Evolutionary conservation across 2,113 vertebrate species (phyloP).

Genomic region (Nettapus auritus): DNA sequence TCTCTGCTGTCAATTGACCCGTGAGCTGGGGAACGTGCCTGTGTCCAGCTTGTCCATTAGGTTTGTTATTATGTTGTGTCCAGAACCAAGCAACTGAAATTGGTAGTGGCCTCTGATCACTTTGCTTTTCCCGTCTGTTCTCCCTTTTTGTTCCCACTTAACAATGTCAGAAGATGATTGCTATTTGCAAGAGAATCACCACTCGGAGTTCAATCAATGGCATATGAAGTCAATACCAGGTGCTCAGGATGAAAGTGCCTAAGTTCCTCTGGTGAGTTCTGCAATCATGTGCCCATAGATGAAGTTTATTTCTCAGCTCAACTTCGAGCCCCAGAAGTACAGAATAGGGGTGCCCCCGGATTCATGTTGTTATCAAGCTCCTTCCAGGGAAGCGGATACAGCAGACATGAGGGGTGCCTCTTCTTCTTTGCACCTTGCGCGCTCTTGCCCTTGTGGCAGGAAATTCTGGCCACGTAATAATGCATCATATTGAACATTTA

Average conservation of each 20-base stretch:
- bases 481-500: background rate
- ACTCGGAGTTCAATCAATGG: background rate
- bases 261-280: background rate
- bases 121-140: background rate
- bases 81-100: background rate
- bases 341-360: background rate
- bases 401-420: background rate
- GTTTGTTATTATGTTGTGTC: background rate
- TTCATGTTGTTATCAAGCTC: background rate
- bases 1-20: background rate
- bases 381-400: background rate
- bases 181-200: background rate
- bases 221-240: background rate
- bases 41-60: background rate
- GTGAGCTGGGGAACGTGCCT: background rate
- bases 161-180: background rate
- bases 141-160: background rate
- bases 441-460: background rate
- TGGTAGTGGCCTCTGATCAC: background rate
- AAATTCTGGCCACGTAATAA: background rate
- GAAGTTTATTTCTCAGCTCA: background rate
- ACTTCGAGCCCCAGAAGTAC: background rate
- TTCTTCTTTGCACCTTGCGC: background rate
- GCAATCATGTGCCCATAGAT: background rate
- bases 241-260: background rate